Base-by-base conservation (phyloP, 2,113 vertebrate species). In the Progne subis region DNA sequence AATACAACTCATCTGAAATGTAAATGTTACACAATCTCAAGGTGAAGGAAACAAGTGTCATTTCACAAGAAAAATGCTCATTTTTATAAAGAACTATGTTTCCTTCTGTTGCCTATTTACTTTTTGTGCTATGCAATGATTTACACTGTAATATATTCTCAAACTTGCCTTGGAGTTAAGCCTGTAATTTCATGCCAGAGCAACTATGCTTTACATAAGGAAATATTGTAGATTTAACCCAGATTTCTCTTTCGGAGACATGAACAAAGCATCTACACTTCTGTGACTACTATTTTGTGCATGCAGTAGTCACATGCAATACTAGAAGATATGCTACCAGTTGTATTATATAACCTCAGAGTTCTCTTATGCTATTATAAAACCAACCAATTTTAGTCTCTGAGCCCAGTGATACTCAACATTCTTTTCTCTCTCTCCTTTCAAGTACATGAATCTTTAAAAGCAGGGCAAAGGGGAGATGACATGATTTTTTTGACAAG, bases 241-340 rank as follows among this genome's bases (percentile, higher is more conserved):
- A 47, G 21, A 29, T 64, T 94, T 91, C 44, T 67, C 32, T 72
- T 79, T 72, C 39, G 65, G 28, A 64, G 21, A 84, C 11, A 56
- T 8, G 21, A 71, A 46, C 12, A 78, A 60, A 50, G 2, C 26
- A 32, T 56, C 44, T 59, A 12, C 10, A 32, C 2, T 17, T 72
- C 14, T 57, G 5, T n/a, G 18, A 6, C 12, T 84, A 31, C 8
- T 56, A 6, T 8, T 12, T 57, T 43, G 18, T 32, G 11, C 8
- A 44, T 37, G 37, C 37, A 37, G 37, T 37, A 37, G 37, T 37
- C 37, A 37, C 37, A 37, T 37, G 1, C 31, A 50, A 59, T 8
- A 23, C 20, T 49, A 19, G 3, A 70, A 81, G 37, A 26, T 61
- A 69, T 4, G 4, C 12, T 55, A 28, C 1, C 1, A 1, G 6